These are phyloP conservation scores for Nipponacmea schrenckii DNA, from an alignment of 2,888 invertebrate species.

Conservation along the genomic window DNA sequence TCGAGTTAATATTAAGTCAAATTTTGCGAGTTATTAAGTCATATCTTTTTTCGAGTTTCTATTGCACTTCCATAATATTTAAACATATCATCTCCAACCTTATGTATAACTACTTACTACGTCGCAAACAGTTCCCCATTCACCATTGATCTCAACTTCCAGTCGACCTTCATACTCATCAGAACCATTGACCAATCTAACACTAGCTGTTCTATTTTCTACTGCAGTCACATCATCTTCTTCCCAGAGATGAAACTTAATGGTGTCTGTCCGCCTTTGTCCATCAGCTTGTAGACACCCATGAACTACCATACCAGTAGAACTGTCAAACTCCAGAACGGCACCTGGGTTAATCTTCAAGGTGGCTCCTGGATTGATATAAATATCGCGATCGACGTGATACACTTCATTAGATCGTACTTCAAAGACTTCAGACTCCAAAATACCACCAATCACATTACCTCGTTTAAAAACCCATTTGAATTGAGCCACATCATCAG, in stretches of 20 bases:
- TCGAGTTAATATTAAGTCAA: too few relatives aligned
- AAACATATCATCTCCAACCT: too few relatives aligned
- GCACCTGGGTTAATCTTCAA: slow-evolving; percentile 89
- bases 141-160: slow-evolving; percentile 81
- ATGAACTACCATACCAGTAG: slow-evolving; percentile 91
- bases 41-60: too few relatives aligned
- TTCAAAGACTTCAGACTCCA: slow-evolving; percentile 39
- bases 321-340: slow-evolving; percentile 85
- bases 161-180: slow-evolving; percentile 86
- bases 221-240: slow-evolving; percentile 43
- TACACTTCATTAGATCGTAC: slow-evolving; percentile 71
- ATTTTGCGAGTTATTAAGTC: too few relatives aligned
- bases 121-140: slow-evolving; percentile 98
- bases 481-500: slow-evolving; percentile 83
- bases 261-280: slow-evolving; percentile 18
- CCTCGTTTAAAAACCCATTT: slow-evolving; percentile 72
- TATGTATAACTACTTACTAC: slow-evolving; percentile 67
- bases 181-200: slow-evolving; percentile 84
- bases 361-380: slow-evolving; percentile 90
- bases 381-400: slow-evolving; percentile 91
- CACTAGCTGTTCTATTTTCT: slow-evolving; percentile 70
- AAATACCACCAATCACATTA: slow-evolving; percentile 56
- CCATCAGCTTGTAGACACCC: slow-evolving; percentile 80
- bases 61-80: too few relatives aligned
- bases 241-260: slow-evolving; percentile 45